Base-by-base conservation (phyloP, 2,888 invertebrate species). In the Macroteleia sp. region DNA sequence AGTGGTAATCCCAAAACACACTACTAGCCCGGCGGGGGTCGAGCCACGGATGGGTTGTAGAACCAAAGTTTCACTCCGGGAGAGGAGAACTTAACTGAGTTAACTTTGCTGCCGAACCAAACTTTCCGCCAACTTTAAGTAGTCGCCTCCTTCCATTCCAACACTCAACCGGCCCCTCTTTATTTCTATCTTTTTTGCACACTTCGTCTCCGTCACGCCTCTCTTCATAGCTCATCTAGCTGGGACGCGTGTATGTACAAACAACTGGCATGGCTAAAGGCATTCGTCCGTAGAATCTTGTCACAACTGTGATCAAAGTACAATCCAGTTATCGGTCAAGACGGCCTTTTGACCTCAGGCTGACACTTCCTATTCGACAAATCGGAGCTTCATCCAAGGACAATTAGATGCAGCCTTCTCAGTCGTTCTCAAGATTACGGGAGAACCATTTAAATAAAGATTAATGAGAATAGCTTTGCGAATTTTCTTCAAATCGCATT, bases 121-220 rank as follows among this genome's bases (percentile, higher is more conserved):
- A 90, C 86, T 91, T 90, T 90, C 87, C 84, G 86, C 88, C 88
- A 90, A 91, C 87, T 91, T 91, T 90, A 90, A 91, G 90, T 90
- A 91, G 90, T 82, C 79, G 80, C 83, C 80, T 82, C 79, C 77
- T 79, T 71, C 82, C 77, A 80, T 69, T 56, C 70, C 70, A 19
- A 76, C 76, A 32, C 70, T 64, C 59, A 19, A 54, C 56, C 74
- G 52, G 62, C 73, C 73, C 67, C 66, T 77, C 71, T 62, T 81
- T 70, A 71, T 78, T 76, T 48, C 64, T 67, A 54, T 77, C 73
- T 54, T 66, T 78, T 71, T 76, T 59, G 74, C 76, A 70, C 54
- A 67, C 64, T 73, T 46, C 54, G 48, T 64, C 70, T 28, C 36
- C 52, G 56, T 61, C 32, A 14, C 39, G n/a, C 36, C 41, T 46